Base-by-base conservation (phyloP, 2,113 vertebrate genomes). In the Sinocyclocheilus maitianheensis region DNA sequence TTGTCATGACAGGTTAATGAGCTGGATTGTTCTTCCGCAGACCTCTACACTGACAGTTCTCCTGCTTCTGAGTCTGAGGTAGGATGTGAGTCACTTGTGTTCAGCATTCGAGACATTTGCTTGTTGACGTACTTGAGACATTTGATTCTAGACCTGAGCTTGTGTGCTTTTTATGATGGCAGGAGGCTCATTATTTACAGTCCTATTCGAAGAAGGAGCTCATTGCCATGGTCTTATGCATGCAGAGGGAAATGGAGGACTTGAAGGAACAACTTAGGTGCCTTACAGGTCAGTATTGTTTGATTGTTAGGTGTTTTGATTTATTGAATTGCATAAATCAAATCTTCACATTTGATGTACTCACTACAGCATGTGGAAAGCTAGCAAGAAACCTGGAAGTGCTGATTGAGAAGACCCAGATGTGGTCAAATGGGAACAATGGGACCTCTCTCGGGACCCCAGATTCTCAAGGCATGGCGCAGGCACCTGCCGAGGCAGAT, bases 221-320 rank as follows among this genome's bases (percentile, higher is more conserved):
- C 12, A 90, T 92, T 55, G 83, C 92, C 16, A 92, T 92, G 91
- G 92, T 92, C 53, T 84, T 91, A 60, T 90, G 91, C 88, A 92
- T 92, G 92, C 92, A 92, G 81, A 89, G 83, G 37, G 92, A 92
- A 81, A 92, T 92, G 90, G 92, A 92, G 63, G 87, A 84, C 62
- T 84, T 92, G 81, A 91, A 90, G 79, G 92, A 92, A 77, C 92
- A 92, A 90, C 87, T 92, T 80, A 83, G 92, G 87, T 92, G 92
- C 89, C 92, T 93, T 89, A 91, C 92, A 91, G 91, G 91, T 90
- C 65, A 85, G 78, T 58, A 18, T 13, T 2, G 14, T 20, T 71
- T 14, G 11, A 22, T 72, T 48, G 8, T 69, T 71, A 22, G 40
- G 6, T 60, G 16, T 34, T 69, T 77, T 60, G n/a, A 67, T 77